Base-by-base conservation (phyloP, 2,888 invertebrate genomes). In the Catocala sponsa region DNA sequence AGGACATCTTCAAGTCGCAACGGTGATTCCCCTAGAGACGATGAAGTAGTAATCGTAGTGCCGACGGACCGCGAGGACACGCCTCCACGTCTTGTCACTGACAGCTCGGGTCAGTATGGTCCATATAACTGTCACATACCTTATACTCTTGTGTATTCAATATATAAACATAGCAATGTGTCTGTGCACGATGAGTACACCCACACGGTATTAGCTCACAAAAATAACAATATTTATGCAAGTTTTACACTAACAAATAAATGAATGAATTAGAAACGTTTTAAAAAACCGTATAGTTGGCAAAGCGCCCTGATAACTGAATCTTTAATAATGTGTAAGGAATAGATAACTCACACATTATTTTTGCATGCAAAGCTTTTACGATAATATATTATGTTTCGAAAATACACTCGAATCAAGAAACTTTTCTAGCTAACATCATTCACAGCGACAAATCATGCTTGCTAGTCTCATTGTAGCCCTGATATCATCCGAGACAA, bases 91-190 rank as follows among this genome's bases (percentile, higher is more conserved):
- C 95, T 95, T 73, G 94, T 91, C 75, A 96, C 96, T 52, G 96
- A 96, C 89, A 96, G 96, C 90, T 96, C 96, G 91, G 96, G 96
- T 96, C 72, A 73, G 83, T 90, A 91, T 82, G 25, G 38, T 35
- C 35, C 52, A 13, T 25, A 25, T 25, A 25, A 25, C 25, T 54
- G 41, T 44, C 48, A 58, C 49, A 43, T 13, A 41, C 74, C 13
- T 13, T 51, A 48, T 55, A 12, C 53, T 35, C 6, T 2, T 42
- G 54, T 42, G 56, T 67, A 46, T 64, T 59, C 41, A 41, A 48
- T 64, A 59, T 35, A 25, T 44, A 51, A 53, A 15, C 38, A 65
- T 59, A 54, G 49, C 42, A 53, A 12, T 43, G 35, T 33, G 25
- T 62, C 53, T 49, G 57, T 58, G 62, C 54, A 57, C 53, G 38